Percentiles rank a stretch among this genome's conserved stretches.
Evolutionary conservation across 2,888 invertebrate species (phyloP).

Genomic region (Portevinia maculata): DNA sequence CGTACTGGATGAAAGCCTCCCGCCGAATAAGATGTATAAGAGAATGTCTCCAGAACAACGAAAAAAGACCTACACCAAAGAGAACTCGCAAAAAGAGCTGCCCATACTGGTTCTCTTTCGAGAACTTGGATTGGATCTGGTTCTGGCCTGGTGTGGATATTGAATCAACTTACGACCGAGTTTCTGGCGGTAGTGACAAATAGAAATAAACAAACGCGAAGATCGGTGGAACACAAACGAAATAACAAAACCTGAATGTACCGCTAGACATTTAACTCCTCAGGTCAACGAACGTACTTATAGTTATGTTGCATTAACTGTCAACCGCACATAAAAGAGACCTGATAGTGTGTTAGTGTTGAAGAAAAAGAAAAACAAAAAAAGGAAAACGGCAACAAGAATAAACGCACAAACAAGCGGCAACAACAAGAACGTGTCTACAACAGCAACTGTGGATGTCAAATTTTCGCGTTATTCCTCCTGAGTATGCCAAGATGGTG

Average conservation of each 20-base stretch:
- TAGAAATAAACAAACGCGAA: slow-evolving; percentile 62
- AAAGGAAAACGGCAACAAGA: not conserved
- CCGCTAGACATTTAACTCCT: slow-evolving; percentile 76
- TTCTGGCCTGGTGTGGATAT: not conserved
- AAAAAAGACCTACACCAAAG: slow-evolving; percentile 21
- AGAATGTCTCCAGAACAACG: slow-evolving; percentile 27
- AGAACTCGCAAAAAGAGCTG: slow-evolving; percentile 34
- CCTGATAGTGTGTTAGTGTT: slow-evolving; percentile 27
- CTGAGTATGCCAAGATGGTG: no score
- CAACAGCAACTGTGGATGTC: not conserved
- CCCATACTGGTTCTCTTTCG: slow-evolving; percentile 28
- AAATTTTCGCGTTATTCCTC: no score
- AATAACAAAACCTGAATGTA: slow-evolving; percentile 75
- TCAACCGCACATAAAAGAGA: slow-evolving; percentile 58
- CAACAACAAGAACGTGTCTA: slow-evolving; percentile 27
- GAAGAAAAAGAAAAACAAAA: not conserved
- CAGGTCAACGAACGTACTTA: slow-evolving; percentile 78
- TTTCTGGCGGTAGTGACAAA: slow-evolving; percentile 12
- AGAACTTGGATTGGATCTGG: slow-evolving; percentile 39
- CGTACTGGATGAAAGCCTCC: slow-evolving; percentile 35
- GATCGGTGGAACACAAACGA: slow-evolving; percentile 66
- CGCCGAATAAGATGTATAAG: slow-evolving; percentile 49
- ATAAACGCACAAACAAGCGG: slow-evolving; percentile 32
- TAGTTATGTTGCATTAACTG: slow-evolving; percentile 72
- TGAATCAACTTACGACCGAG: slow-evolving; percentile 17